A percentile compares a stretch with the other conserved stretches of the same genome.
Conservation (phyloP, 2,113 vertebrate genomes). For the Psilopogon haemacephalus region DNA sequence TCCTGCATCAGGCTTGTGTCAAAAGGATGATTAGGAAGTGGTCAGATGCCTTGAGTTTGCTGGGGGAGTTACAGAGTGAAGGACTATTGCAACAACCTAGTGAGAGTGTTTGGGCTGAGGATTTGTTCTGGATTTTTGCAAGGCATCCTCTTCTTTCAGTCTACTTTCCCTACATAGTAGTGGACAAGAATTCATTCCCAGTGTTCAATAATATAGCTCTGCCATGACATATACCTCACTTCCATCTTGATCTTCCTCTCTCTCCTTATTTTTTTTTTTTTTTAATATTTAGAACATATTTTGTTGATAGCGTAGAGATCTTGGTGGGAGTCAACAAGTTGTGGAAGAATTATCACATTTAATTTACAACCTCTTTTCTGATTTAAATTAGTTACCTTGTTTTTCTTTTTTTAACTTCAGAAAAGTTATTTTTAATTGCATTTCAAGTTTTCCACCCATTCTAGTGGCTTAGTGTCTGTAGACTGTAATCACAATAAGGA, state of each 20-base stretch:
- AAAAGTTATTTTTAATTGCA: background rate
- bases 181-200: background rate
- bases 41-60: background rate
- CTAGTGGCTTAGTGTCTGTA: background rate
- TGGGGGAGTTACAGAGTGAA: background rate
- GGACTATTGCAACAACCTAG: background rate
- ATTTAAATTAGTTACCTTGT: background rate
- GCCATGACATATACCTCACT: background rate
- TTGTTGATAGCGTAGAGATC: background rate
- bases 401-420: background rate
- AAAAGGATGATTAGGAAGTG: background rate
- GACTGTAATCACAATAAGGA: background rate
- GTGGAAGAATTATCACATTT: background rate
- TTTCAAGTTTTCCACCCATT: background rate
- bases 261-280: background rate
- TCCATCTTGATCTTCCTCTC: background rate
- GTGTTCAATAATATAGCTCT: background rate
- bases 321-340: background rate
- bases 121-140: background rate
- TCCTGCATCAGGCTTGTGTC: background rate
- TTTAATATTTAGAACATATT: background rate
- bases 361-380: background rate
- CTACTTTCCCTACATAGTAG: background rate
- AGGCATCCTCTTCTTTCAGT: background rate
- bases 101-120: background rate